Base-by-base conservation (phyloP, 2,113 vertebrate species). In the Rhinichthys klamathensis region DNA sequence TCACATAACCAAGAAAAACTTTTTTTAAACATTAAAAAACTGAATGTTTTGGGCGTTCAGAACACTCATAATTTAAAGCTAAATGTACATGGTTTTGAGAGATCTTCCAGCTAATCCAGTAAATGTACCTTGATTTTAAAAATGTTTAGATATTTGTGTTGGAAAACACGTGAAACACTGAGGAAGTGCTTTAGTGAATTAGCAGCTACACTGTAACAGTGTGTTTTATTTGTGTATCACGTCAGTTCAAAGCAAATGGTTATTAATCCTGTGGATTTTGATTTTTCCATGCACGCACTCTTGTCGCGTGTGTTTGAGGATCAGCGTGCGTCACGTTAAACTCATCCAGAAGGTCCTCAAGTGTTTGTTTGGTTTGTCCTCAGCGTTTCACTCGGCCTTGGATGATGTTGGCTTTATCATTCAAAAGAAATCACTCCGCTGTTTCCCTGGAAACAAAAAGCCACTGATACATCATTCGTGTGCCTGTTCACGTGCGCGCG, bases 381-480 rank as follows among this genome's bases (percentile, higher is more conserved):
- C 46, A 60, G 67, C 72, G 63, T 54, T 56, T 74, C 46, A 75
- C 51, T 35, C 13, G 13, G 32, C 85, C 73, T 82, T 35, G 73
- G 82, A 80, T 56, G 30, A 80, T 85, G 84, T 80, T 72, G 72
- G 77, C 54, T 51, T 86, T 77, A 77, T 87, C 72, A 85, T 88
- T 80, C 49, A 85, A 35, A 82, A 83, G 82, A 84, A 84, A 86
- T 89, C 77, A 54, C 75, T 88, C 58, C 27, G n/a, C 69, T 2
- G 82, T 89, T 82, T 86, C 90, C 85, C 70, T 84, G 74, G 87
- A 86, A 86, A 91, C 88, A 87, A 74, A 88, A 87, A 90, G 74
- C 84, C 35, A 87, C 27, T 35, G 77, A 82, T 65, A 78, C 65
- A 13, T 63, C 54, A 73, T 12, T 0, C 38, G 23, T 46, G 70